Base-by-base conservation (phyloP, 2,888 invertebrate genomes). In the Cephalotes varians region DNA sequence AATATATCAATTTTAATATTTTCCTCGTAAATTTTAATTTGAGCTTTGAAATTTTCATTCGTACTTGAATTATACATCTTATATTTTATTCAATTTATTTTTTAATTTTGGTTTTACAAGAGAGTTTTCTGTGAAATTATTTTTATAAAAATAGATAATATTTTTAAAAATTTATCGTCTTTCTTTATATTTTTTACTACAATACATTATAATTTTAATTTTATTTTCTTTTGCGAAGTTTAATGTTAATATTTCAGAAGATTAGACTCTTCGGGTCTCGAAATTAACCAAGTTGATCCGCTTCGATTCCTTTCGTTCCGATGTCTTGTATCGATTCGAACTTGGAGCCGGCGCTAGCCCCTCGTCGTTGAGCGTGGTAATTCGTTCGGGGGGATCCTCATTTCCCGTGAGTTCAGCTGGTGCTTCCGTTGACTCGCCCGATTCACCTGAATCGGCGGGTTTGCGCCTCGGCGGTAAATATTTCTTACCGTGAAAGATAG, bases 331-430 rank as follows among this genome's bases (percentile, higher is more conserved):
- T 60, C 31, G 44, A 37, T 81, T 65, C 15, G 37, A 56, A 1
- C 40, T 51, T 2, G 60, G 1, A 10, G 87, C 65, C 1, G 51
- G 65, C 21, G 69, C 15, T 15, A 37, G 15, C 4, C 69, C 74
- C 7, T 83, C 83, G 4, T 40, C n/a, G 25, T 79, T 81, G 9
- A 37, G 3, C 5, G 77, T 21, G 7, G 15, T 79, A 7, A 79
- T 67, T 12, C 69, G 69, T 12, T 79, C 77, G 34, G 77, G 77
- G 25, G 77, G 74, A 64, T 18, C 31, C 9, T 44, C 77, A 12
- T 65, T 21, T 7, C n/a, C 51, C 37, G 51, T 15, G 12, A 69
- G 56, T 34, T 25, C 76, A 3, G 76, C 65, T 25, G 77, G 44
- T n/a, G 77, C 54, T 31, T 40, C 21, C 21, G 77, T 64, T 10